Evolutionary conservation across 2,113 vertebrate genomes (phyloP), one percentile per base, ranked within the genome.

Genomic region (Merops nubicus): DNA sequence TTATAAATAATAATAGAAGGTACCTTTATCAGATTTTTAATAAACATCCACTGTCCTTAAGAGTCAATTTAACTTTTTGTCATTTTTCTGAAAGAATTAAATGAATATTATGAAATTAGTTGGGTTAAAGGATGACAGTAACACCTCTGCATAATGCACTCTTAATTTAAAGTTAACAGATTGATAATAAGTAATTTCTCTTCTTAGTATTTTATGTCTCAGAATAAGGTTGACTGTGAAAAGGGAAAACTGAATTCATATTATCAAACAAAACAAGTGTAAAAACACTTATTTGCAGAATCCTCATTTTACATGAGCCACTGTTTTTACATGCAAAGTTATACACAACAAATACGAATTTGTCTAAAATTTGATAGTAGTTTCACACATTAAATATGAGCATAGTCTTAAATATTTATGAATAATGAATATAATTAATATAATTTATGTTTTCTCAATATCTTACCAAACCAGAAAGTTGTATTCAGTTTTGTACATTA

Each of bases 81-180:
- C 10, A 50, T 5, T 8, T 59, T 72, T 69, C 29, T 40, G 34
- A 38, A 79, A 57, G 2, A 40, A 56, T 38, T 54, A 50, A 56
- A 43, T 31, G 1, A 29, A 22, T 42, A 18, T 38, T 64, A 21
- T 8, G 1, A 36, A 51, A 50, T 22, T 0, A 19, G 1, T 29
- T 6, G 1, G 1, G 2, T 53, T 53, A 70, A 57, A 69, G 12
- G 6, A 53, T 54, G 5, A 50, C 23, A 25, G 25, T 18, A 67
- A 34, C 12, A 28, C 1, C 85, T 57, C 25, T 57, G 15, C 21
- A 59, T 40, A 2, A 38, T 6, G 2, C 20, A 8, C 2, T 60
- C 19, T 33, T 23, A 40, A 40, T 42, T 54, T 63, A 33, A 91
- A 57, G 6, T 3, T 64, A n/a, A 7, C 5, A 34, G 34, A 26